phyloP scores from a whole-genome alignment of 2,888 invertebrate species.

The Pyrrhosoma nymphula region DNA sequence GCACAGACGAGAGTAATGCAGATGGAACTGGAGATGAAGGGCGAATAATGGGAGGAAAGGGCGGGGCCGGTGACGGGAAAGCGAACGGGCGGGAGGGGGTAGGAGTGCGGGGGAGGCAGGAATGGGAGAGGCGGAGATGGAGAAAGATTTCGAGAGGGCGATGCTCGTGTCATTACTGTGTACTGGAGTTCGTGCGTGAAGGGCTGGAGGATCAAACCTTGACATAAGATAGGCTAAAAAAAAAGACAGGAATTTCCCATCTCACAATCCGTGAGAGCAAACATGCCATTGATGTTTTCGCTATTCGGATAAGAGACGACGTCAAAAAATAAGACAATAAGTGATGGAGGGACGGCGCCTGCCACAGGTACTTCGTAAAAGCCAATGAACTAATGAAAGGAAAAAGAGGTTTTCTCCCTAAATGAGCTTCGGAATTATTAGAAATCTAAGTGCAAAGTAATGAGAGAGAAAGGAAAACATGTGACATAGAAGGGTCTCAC shows the following conservation, averaged over 20 bases:
- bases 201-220: neutral
- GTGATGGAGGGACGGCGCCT: neutral
- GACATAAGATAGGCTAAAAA: neutral
- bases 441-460: no score
- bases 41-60: slow-evolving; percentile 26
- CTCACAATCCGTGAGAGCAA: neutral
- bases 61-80: neutral
- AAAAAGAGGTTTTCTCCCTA: no score
- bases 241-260: neutral
- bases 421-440: no score
- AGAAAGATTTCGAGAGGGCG: neutral
- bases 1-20: slow-evolving; percentile 20
- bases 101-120: neutral
- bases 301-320: neutral
- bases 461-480: no score
- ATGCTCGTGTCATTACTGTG: neutral
- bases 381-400: no score
- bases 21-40: slow-evolving; percentile 53
- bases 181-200: neutral
- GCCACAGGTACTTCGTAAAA: no score
- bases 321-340: no score
- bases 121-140: neutral
- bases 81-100: neutral
- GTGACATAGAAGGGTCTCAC: no score
- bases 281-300: no score